Base-by-base conservation (phyloP, 37 sponge, comb jelly and placozoan species). In the Chondrosia reniformis region DNA sequence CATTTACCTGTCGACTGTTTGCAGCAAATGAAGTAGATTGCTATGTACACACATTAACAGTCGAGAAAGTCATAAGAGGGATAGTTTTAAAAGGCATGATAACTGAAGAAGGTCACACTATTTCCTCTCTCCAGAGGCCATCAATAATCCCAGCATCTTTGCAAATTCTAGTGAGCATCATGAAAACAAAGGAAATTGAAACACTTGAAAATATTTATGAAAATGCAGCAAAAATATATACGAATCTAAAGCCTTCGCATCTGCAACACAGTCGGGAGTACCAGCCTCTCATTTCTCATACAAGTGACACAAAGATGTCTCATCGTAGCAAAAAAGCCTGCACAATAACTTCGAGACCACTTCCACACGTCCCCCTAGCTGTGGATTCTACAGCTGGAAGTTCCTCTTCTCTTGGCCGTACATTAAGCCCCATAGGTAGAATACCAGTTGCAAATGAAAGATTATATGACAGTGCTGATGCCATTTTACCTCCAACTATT, bases 201-300 rank as follows among this genome's bases (percentile, higher is more conserved):
- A 7, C 22, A 21, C 44, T 69, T 36, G 72, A 69, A 15, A 6
- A 69, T 1, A 40, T 69, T 2, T 69, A 69, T 69, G 72, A 69
- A 15, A 43, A 3, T 1, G 72, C 72, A 3, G 44, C 12, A 30
- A 19, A 25, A 59, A 30, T 30, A 30, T 59, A 59, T 15, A 49
- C 15, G 15, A 10, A 49, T 19, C 15, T 15, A 49, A 10, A 49
- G 10, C 52, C 52, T 49, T 49, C 52, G 15, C 10, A 49, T 15
- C 10, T 49, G 52, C n/a, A n/a, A n/a, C n/a, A n/a, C n/a, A n/a
- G n/a, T n/a, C n/a, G n/a, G n/a, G n/a, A n/a, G n/a, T n/a, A n/a
- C n/a, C n/a, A n/a, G n/a, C n/a, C n/a, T n/a, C n/a, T n/a, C n/a
- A n/a, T n/a, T n/a, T n/a, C n/a, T n/a, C n/a, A n/a, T n/a, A n/a